A percentile compares a stretch with the other conserved stretches of the same genome.
phyloP scores from a whole-genome alignment of 2,797 vertebrate genomes.

The Lepidocolaptes lacrymiger region DNA sequence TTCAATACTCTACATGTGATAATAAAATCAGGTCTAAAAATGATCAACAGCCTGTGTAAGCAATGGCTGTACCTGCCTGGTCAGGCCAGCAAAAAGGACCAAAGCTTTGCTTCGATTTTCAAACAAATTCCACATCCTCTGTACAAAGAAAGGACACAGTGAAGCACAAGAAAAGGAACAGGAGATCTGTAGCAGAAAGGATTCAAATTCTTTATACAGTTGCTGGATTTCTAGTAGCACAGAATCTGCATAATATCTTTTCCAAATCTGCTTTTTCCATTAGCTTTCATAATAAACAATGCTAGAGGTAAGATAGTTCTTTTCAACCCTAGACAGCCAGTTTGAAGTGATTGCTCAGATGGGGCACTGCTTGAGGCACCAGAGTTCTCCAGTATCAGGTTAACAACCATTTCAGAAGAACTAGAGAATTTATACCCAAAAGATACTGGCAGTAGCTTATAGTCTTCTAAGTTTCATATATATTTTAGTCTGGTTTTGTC shows the following conservation, averaged over 20 bases:
- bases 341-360: constrained; percentile 44
- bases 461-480: background rate
- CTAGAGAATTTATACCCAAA: background rate
- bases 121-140: background rate
- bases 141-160: background rate
- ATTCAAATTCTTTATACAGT: background rate
- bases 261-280: constrained; percentile 43
- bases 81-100: background rate
- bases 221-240: background rate
- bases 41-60: background rate
- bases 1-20: background rate
- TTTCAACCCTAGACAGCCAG: background rate
- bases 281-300: constrained; percentile 16
- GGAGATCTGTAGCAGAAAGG: background rate
- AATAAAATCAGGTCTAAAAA: background rate
- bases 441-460: background rate
- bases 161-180: background rate
- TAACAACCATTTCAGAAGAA: background rate
- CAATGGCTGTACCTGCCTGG: background rate
- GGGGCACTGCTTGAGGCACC: background rate
- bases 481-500: background rate
- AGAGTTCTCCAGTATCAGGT: background rate
- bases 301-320: background rate
- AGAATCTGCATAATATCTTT: background rate
- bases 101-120: background rate